Conservation (phyloP, 2,888 invertebrate genomes). For the Eupeodes luniger region DNA sequence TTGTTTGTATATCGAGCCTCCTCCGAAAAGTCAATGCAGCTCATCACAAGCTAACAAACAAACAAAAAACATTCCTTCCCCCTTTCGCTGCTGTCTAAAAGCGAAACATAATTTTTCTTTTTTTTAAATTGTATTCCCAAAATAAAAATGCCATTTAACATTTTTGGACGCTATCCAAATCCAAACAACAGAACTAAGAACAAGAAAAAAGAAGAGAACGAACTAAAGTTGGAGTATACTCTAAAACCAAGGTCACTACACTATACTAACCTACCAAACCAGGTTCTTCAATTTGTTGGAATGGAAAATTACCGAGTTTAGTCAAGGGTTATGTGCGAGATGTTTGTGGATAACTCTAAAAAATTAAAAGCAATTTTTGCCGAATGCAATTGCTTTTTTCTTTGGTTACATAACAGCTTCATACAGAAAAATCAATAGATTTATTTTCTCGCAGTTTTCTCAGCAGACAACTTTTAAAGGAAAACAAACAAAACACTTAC, state of each 20-base stretch:
- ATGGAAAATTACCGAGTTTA: slow-evolving; percentile 60
- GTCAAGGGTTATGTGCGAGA: neutral
- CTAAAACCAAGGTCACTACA: slow-evolving; percentile 38
- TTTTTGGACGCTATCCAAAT: slow-evolving; percentile 63
- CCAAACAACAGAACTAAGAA: slow-evolving; percentile 6
- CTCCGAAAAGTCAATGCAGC: slow-evolving; percentile 22
- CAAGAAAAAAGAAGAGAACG: slow-evolving; percentile 12
- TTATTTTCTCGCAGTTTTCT: neutral
- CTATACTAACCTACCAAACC: neutral
- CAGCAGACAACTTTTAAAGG: neutral
- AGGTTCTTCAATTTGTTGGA: neutral
- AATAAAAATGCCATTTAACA: slow-evolving; percentile 66
- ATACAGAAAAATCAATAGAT: slow-evolving; percentile 61
- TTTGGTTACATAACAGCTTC: slow-evolving; percentile 56
- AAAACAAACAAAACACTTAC: slow-evolving; percentile 12
- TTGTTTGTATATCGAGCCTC: slow-evolving; percentile 63
- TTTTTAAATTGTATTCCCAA: slow-evolving; percentile 42
- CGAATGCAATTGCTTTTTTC: neutral
- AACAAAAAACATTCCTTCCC: too few relatives aligned
- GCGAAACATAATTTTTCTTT: slow-evolving; percentile 5
- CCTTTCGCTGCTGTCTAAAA: neutral
- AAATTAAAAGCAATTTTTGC: neutral
- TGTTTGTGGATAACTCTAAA: neutral
- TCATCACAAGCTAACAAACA: neutral
- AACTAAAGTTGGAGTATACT: slow-evolving; percentile 11